Percentiles rank a stretch among this genome's conserved stretches.
Conservation (phyloP, 2,113 vertebrate species). For the Pampusana beccarii region DNA sequence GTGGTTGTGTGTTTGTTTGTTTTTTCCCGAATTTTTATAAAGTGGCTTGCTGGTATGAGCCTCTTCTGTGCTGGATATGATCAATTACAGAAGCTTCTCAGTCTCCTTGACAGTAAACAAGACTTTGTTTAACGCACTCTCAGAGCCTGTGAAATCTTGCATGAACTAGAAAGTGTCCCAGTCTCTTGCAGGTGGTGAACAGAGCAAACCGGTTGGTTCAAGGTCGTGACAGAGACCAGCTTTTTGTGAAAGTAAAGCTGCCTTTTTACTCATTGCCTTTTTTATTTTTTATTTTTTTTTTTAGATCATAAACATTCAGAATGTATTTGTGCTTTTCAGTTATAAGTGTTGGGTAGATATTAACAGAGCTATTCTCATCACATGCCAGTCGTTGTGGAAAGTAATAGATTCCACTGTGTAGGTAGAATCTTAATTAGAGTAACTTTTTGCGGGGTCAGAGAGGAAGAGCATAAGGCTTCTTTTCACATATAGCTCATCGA, state of each 20-base stretch:
- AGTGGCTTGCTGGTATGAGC: not conserved
- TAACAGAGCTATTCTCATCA: not conserved
- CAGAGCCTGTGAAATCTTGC: conserved; percentile 18
- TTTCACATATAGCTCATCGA: not conserved
- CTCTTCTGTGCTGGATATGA: not conserved
- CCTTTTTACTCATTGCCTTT: not conserved
- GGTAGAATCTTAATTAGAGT: not conserved
- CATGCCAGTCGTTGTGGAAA: not conserved
- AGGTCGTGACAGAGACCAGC: not conserved
- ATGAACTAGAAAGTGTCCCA: conserved; percentile 9
- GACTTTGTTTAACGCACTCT: conserved; percentile 54
- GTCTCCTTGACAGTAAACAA: conserved; percentile 49
- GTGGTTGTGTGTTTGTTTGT: not conserved
- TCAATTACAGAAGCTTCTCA: not conserved
- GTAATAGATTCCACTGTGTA: not conserved
- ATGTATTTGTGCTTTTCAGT: not conserved
- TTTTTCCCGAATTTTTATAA: not conserved
- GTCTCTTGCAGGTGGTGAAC: not conserved
- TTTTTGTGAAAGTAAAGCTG: not conserved
- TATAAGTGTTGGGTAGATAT: not conserved
- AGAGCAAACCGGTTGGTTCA: not conserved
- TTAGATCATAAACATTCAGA: not conserved
- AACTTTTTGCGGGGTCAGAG: conserved; percentile 23
- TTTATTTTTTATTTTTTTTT: not conserved
- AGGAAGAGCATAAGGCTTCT: not conserved